Conservation (phyloP, 37 sponge, comb jelly and placozoan species). For the Trichoplax adhaerens region DNA sequence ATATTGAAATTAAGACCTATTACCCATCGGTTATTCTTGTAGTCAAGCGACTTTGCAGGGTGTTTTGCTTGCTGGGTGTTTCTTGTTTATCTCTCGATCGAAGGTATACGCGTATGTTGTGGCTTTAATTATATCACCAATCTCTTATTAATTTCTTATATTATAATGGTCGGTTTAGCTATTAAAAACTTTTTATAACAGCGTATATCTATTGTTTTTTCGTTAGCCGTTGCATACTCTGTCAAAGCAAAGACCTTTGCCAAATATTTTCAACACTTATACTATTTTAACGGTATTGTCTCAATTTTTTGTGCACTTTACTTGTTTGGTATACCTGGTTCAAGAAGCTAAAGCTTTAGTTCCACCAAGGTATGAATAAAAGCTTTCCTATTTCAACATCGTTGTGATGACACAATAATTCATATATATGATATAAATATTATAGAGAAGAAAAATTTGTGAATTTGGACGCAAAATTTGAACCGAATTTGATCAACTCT, state of each 20-base stretch:
- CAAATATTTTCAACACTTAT: slow-evolving; percentile 93
- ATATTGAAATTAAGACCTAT: background rate
- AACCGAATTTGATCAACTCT: slow-evolving; percentile 70
- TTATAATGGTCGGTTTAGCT: no score
- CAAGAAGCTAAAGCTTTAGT: slow-evolving; percentile 28
- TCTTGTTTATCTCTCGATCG: slow-evolving; percentile 71
- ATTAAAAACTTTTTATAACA: background rate
- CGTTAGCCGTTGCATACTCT: slow-evolving; percentile 58
- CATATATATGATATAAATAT: background rate
- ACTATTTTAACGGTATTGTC: slow-evolving; percentile 65
- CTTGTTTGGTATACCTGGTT: slow-evolving; percentile 55
- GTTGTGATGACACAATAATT: background rate
- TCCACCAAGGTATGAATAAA: background rate
- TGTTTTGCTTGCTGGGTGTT: slow-evolving; percentile 76
- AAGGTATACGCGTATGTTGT: slow-evolving; percentile 22
- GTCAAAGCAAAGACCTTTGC: slow-evolving; percentile 69
- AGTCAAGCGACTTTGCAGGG: slow-evolving; percentile 94
- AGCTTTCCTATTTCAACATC: background rate
- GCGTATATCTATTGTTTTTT: background rate
- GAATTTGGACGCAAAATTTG: slow-evolving; percentile 91
- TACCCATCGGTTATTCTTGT: background rate
- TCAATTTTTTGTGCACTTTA: slow-evolving; percentile 77
- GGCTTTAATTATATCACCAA: background rate
- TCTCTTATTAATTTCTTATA: background rate
- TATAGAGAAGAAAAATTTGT: slow-evolving; percentile 39